Percentiles rank a stretch among this genome's conserved stretches.
These are phyloP conservation scores for Cryptosula pallasiana DNA, from an alignment of 2,888 invertebrate species.

Conservation along the genomic window DNA sequence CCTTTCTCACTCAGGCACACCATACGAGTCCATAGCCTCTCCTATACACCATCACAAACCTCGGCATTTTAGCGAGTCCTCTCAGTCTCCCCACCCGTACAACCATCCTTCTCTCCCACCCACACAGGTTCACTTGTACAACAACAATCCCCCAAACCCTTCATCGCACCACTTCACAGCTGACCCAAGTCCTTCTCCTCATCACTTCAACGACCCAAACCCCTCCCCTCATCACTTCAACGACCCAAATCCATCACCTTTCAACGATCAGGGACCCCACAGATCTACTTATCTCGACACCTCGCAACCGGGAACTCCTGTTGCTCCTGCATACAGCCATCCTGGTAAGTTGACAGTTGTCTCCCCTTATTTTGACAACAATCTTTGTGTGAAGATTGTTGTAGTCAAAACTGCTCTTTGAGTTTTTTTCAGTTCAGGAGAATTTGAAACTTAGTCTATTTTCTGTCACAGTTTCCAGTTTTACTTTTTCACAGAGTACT, in stretches of 20 bases:
- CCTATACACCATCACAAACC: slow-evolving; percentile 7
- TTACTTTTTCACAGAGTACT: no score
- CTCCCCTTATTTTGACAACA: no score
- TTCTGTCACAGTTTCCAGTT: no score
- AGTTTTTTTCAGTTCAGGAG: no score
- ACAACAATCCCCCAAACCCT: slow-evolving; percentile 8
- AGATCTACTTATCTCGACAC: neutral
- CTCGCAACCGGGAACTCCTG: slow-evolving; percentile 6
- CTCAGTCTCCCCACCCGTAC: slow-evolving; percentile 6
- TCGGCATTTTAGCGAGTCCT: slow-evolving; percentile 6
- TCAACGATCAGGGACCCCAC: slow-evolving; percentile 13
- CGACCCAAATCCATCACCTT: slow-evolving; percentile 17
- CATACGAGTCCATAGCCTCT: slow-evolving; percentile 6
- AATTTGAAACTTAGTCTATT: no score
- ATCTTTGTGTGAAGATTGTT: no score
- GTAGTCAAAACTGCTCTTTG: no score
- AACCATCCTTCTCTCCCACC: neutral
- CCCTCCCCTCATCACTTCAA: neutral
- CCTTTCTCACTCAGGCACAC: neutral
- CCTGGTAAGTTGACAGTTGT: slow-evolving; percentile 1
- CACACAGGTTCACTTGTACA: neutral
- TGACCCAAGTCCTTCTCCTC: slow-evolving; percentile 12
- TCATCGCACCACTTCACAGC: neutral
- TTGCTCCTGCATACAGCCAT: slow-evolving; percentile 6
- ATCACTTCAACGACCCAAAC: neutral